Evolutionary conservation across 2,888 invertebrate genomes (phyloP).

Genomic region (Drosophila meridionalis): DNA sequence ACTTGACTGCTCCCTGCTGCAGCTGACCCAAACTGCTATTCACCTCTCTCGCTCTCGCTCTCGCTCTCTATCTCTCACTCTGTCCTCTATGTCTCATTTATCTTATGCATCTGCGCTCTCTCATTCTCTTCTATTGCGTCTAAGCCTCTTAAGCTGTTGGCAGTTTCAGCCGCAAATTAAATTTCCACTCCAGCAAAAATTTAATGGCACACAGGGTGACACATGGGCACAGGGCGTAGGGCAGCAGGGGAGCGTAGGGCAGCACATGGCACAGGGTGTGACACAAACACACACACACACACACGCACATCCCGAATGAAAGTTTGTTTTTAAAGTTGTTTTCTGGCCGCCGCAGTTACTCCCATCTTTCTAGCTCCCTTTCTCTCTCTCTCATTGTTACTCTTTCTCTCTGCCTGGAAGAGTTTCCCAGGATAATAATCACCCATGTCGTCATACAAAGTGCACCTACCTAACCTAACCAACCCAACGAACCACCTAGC

Average conservation of each 20-base stretch:
- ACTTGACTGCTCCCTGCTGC: slow-evolving; percentile 41
- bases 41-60: neutral
- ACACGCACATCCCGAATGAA: slow-evolving; percentile 18
- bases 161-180: slow-evolving; percentile 67
- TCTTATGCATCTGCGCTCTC: slow-evolving; percentile 4
- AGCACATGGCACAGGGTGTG: slow-evolving; percentile 10
- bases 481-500: neutral
- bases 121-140: slow-evolving; percentile 16
- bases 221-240: neutral
- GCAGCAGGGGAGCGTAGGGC: neutral
- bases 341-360: slow-evolving; percentile 15
- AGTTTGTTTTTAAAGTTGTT: slow-evolving; percentile 60
- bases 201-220: slow-evolving; percentile 61
- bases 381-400: neutral
- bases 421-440: slow-evolving; percentile 41
- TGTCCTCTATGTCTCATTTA: neutral
- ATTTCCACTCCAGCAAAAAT: slow-evolving; percentile 61
- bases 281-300: slow-evolving; percentile 17
- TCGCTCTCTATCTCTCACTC: neutral
- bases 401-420: neutral
- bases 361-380: neutral
- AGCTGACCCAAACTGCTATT: slow-evolving; percentile 40
- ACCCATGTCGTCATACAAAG: slow-evolving; percentile 40
- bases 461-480: slow-evolving; percentile 28
- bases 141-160: slow-evolving; percentile 51